A percentile compares a stretch with the other conserved stretches of the same genome.
Evolutionary conservation across 2,888 invertebrate species (phyloP).

Genomic region (Meganola albula): DNA sequence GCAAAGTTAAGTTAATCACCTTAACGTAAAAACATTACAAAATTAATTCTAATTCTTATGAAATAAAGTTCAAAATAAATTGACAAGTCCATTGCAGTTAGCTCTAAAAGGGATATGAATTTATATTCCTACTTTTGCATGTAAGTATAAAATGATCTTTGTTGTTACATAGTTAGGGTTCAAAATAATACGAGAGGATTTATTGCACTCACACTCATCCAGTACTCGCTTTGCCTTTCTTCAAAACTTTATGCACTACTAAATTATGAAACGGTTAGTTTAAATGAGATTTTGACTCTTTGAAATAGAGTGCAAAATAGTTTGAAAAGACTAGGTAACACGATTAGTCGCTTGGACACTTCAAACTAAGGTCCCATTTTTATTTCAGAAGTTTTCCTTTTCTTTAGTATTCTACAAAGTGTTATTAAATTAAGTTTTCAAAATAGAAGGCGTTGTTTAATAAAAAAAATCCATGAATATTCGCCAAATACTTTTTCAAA

Average conservation of each 20-base stretch:
- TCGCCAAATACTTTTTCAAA: no score
- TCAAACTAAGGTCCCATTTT: no score
- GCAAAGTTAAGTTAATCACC: slow-evolving; percentile 18
- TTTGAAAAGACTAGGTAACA: background rate
- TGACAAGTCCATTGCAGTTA: slow-evolving; percentile 6
- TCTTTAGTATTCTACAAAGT: no score
- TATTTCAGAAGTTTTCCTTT: no score
- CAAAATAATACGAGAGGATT: slow-evolving; percentile 1
- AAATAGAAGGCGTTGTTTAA: no score
- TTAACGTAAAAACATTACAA: slow-evolving; percentile 7
- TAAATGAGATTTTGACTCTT: background rate
- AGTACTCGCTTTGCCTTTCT: slow-evolving; percentile 6
- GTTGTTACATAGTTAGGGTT: no score
- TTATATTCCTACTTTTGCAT: no score
- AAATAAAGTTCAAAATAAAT: slow-evolving; percentile 13
- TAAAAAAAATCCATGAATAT: no score
- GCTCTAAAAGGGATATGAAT: no score
- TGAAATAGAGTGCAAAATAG: background rate
- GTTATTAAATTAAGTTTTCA: no score
- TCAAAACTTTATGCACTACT: slow-evolving; percentile 14
- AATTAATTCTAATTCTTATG: slow-evolving; percentile 5
- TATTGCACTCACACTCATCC: slow-evolving; percentile 5
- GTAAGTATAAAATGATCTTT: no score
- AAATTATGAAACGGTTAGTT: background rate
- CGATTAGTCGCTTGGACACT: slow-evolving; percentile 5